Conservation (phyloP, 2,113 vertebrate genomes). For the Sarotherodon lohbergeri region DNA sequence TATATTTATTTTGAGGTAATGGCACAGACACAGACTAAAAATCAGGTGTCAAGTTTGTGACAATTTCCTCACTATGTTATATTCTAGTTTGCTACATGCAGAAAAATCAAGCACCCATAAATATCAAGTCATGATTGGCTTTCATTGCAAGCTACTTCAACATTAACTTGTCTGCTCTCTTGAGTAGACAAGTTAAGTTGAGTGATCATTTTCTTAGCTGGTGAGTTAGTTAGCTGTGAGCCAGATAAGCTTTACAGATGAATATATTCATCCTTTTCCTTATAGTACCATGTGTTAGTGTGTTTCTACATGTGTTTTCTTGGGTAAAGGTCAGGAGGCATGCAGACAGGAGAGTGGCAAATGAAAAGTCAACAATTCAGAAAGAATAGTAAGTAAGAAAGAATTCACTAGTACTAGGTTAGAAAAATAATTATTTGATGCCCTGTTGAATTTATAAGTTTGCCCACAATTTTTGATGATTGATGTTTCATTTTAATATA, state of each 20-base stretch:
- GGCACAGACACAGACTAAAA: not conserved
- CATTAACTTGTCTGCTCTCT: not conserved
- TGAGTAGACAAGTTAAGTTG: no score
- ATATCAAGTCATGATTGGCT: not conserved
- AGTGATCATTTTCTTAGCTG: not conserved
- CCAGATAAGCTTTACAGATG: conserved; percentile 59
- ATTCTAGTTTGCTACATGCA: not conserved
- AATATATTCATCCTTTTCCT: conserved; percentile 40
- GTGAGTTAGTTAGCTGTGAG: not conserved
- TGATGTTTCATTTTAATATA: no score
- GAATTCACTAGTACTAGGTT: no score
- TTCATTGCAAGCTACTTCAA: not conserved
- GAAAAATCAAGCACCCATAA: not conserved
- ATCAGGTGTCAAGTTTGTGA: not conserved
- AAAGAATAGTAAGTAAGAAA: not conserved
- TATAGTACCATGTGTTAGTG: conserved; percentile 4
- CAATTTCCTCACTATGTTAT: not conserved
- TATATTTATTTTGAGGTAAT: no score
- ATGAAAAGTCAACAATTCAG: conserved; percentile 63
- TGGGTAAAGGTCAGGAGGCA: conserved; percentile 66
- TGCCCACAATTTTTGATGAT: no score
- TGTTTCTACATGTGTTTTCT: conserved; percentile 14
- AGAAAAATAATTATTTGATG: not conserved
- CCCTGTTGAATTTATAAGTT: no score
- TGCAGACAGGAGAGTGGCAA: conserved; percentile 57